Percentiles rank a stretch among this genome's conserved stretches.
phyloP scores from a whole-genome alignment of 2,888 invertebrate genomes.

The Nowickia ferox region DNA sequence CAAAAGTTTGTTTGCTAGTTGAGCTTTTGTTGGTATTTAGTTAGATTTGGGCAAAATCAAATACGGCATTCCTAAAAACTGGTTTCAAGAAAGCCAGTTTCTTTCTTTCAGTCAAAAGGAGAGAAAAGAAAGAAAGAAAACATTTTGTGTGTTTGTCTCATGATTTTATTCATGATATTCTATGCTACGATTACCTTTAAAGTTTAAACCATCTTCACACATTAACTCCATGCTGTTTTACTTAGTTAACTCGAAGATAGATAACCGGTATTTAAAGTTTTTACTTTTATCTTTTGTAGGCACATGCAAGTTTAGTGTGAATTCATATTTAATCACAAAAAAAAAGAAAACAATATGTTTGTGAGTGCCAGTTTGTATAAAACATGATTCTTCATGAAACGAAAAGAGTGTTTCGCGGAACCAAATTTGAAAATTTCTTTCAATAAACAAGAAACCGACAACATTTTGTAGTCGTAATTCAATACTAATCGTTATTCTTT shows the following conservation, averaged over 20 bases:
- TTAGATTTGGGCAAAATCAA: slow-evolving; percentile 11
- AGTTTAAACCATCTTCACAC: slow-evolving; percentile 22
- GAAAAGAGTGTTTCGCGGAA: too few relatives aligned
- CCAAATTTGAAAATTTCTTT: too few relatives aligned
- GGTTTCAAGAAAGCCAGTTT: slow-evolving; percentile 40
- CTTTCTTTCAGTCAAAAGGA: not conserved
- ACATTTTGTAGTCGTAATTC: too few relatives aligned
- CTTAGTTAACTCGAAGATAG: not conserved
- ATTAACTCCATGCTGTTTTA: slow-evolving; percentile 11
- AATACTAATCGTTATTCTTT: too few relatives aligned
- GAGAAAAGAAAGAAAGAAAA: not conserved
- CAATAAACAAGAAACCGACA: too few relatives aligned
- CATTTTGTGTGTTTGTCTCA: not conserved
- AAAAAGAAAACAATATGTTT: not conserved
- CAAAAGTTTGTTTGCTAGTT: not conserved
- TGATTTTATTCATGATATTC: slow-evolving; percentile 1
- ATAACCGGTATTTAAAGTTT: slow-evolving; percentile 35
- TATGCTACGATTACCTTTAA: not conserved
- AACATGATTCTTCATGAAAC: not conserved
- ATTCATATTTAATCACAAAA: not conserved
- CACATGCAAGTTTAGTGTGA: not conserved
- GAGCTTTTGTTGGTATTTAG: not conserved
- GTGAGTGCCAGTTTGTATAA: not conserved
- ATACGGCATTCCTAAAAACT: slow-evolving; percentile 45
- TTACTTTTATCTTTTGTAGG: not conserved